phyloP scores from a whole-genome alignment of 2,113 vertebrate species.

The Ardeotis arabs region DNA sequence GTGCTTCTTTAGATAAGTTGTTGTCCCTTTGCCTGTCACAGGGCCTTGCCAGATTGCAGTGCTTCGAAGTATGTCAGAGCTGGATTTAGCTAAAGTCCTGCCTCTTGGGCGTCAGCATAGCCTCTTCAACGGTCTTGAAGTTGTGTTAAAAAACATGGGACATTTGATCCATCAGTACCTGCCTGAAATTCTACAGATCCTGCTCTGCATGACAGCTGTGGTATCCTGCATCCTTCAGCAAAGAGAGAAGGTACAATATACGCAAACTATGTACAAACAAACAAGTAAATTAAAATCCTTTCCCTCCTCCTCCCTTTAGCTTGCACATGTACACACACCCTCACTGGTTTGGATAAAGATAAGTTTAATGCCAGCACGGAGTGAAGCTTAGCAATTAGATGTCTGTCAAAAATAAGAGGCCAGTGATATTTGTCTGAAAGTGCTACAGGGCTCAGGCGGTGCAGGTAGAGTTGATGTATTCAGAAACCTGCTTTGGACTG shows the following conservation, averaged over 20 bases:
- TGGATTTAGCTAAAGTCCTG: conserved; percentile 82
- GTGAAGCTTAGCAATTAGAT: not conserved
- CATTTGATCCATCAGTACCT: conserved; percentile 86
- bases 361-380: not conserved
- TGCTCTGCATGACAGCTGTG: conserved; percentile 87
- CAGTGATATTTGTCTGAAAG: not conserved
- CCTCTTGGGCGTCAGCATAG: conserved; percentile 93
- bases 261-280: not conserved
- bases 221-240: conserved; percentile 82
- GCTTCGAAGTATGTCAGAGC: conserved; percentile 75
- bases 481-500: not conserved
- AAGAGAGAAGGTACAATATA: conserved; percentile 83
- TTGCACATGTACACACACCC: not conserved
- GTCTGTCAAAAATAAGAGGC: not conserved
- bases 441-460: not conserved
- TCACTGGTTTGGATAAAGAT: not conserved
- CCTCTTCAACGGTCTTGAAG: conserved; percentile 87
- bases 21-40: conserved; percentile 42
- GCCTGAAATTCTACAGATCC: conserved; percentile 90
- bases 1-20: not conserved
- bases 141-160: conserved; percentile 90
- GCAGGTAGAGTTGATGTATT: not conserved
- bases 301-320: not conserved
- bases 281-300: not conserved
- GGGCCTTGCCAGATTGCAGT: conserved; percentile 86